phyloP scores from a whole-genome alignment of 2,888 invertebrate species.

The Leptopilina myrica region DNA sequence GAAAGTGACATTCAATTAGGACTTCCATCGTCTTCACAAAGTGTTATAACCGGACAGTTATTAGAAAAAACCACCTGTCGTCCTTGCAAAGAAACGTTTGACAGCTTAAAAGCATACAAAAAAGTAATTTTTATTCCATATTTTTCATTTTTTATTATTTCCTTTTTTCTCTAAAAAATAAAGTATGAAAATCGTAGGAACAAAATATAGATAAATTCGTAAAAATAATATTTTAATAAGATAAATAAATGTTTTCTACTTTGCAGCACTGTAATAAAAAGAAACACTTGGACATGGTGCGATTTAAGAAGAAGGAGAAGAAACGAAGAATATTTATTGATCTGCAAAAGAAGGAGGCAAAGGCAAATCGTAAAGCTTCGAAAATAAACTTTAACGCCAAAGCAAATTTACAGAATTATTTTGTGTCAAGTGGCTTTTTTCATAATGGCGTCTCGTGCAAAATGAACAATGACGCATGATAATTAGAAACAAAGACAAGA shows the following conservation, averaged over 20 bases:
- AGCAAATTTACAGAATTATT: constrained; percentile 64
- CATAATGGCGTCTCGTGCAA: constrained; percentile 20
- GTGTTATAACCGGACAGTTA: constrained; percentile 17
- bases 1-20: not conserved
- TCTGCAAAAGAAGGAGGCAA: constrained; percentile 64
- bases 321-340: constrained; percentile 67
- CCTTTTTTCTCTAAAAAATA: too few relatives aligned
- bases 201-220: too few relatives aligned
- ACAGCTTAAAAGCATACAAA: constrained; percentile 19
- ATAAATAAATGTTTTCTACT: constrained; percentile 51
- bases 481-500: not conserved
- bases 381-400: constrained; percentile 43
- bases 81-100: constrained; percentile 16
- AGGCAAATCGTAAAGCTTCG: constrained; percentile 46
- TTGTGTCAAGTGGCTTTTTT: constrained; percentile 67
- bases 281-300: constrained; percentile 72
- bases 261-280: constrained; percentile 49
- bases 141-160: too few relatives aligned
- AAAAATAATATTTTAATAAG: not conserved
- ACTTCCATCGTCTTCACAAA: constrained; percentile 17
- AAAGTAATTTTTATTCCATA: not conserved
- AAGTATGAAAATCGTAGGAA: too few relatives aligned
- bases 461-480: constrained; percentile 19
- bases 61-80: not conserved
- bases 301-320: constrained; percentile 63